A percentile compares a stretch with the other conserved stretches of the same genome.
Conservation (phyloP, 2,888 invertebrate genomes). For the Himalopsyche japonica region DNA sequence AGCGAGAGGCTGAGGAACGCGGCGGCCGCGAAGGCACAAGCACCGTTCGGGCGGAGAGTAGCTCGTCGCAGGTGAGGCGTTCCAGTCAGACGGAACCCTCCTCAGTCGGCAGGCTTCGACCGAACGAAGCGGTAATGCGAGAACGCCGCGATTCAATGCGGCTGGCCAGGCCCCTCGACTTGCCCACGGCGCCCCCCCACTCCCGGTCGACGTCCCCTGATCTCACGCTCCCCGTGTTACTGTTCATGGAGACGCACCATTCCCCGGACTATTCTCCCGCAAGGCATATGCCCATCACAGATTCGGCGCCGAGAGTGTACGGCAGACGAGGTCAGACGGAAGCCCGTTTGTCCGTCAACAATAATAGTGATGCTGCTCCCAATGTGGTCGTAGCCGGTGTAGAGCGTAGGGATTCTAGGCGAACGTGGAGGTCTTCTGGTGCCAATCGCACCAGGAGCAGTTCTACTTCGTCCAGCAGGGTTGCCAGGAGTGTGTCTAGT, state of each 20-base stretch:
- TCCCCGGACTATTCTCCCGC: conserved; percentile 19
- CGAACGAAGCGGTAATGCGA: background rate
- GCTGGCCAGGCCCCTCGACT: conserved; percentile 23
- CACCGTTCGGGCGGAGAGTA: background rate
- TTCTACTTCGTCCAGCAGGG: conserved; percentile 15
- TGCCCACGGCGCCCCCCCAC: conserved; percentile 26
- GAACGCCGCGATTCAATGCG: conserved; percentile 35
- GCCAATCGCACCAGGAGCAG: conserved; percentile 22
- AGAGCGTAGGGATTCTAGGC: background rate
- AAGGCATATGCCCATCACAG: background rate
- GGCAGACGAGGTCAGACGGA: conserved; percentile 11
- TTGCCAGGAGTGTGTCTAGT: conserved; percentile 15
- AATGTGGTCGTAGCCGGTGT: background rate
- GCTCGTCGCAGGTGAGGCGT: background rate
- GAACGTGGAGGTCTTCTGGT: background rate
- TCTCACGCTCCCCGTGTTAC: conserved; percentile 31
- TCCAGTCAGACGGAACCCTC: background rate
- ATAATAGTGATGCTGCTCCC: background rate
- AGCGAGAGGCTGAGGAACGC: background rate
- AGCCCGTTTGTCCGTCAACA: background rate
- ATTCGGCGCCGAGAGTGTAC: conserved; percentile 20
- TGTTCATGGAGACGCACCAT: conserved; percentile 33
- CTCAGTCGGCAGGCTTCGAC: background rate
- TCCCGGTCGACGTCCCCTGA: conserved; percentile 19
- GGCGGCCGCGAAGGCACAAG: background rate